Percentiles rank a stretch among this genome's conserved stretches.
phyloP scores from a whole-genome alignment of 2,113 vertebrate genomes.

The Sylvilagus bachmani region DNA sequence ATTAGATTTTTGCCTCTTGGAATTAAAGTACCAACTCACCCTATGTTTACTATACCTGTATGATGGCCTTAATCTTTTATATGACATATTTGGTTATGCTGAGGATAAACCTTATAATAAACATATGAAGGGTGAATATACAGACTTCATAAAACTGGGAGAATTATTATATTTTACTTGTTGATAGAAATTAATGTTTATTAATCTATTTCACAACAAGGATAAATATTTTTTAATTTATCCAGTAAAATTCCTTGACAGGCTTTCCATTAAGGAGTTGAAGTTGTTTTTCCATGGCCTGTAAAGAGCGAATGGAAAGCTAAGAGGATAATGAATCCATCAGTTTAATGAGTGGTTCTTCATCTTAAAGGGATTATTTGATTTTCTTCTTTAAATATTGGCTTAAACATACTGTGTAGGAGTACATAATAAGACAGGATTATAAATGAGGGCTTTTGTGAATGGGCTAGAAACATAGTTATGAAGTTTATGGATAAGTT shows the following conservation, averaged over 20 bases:
- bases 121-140: background rate
- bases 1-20: slow-evolving; percentile 45
- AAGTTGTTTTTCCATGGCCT: slow-evolving; percentile 5
- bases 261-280: background rate
- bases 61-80: slow-evolving; percentile 59
- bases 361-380: slow-evolving; percentile 31
- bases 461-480: background rate
- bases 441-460: slow-evolving; percentile 12
- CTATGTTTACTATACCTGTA: background rate
- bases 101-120: slow-evolving; percentile 1
- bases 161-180: slow-evolving; percentile 37
- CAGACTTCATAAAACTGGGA: slow-evolving; percentile 16
- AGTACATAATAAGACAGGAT: background rate
- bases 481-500: slow-evolving; percentile 45
- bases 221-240: background rate
- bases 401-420: background rate
- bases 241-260: background rate
- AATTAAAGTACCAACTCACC: background rate
- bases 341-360: slow-evolving; percentile 43
- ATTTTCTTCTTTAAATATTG: slow-evolving; percentile 35
- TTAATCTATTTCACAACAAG: slow-evolving; percentile 46
- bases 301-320: slow-evolving; percentile 4
- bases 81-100: slow-evolving; percentile 39
- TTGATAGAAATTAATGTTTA: slow-evolving; percentile 49
- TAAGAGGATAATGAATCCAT: slow-evolving; percentile 29